A percentile compares a stretch with the other conserved stretches of the same genome.
Conservation (phyloP, 2,888 invertebrate genomes). For the Quadroppia sp. region DNA sequence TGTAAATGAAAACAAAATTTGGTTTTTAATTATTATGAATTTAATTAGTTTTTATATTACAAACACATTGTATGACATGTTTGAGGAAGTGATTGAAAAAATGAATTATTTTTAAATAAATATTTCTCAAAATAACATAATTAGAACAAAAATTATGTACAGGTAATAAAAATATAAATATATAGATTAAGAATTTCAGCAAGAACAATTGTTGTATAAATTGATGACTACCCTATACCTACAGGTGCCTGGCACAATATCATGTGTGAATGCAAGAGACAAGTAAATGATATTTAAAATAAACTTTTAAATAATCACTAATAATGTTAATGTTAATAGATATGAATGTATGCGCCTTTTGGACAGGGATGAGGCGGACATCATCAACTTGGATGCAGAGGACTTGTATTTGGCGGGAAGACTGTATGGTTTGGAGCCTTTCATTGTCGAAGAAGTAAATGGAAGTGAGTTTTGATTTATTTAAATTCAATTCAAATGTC, state of each 20-base stretch:
- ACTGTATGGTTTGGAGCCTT: constrained; percentile 43
- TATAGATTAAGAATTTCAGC: too few relatives aligned
- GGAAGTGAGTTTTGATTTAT: constrained; percentile 39
- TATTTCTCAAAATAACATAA: too few relatives aligned
- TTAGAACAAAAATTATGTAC: too few relatives aligned
- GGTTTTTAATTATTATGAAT: too few relatives aligned
- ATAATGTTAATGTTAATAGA: constrained; percentile 54
- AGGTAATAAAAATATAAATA: too few relatives aligned
- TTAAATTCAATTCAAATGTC: too few relatives aligned
- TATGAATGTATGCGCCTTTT: constrained; percentile 73
- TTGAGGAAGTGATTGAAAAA: too few relatives aligned
- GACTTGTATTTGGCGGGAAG: constrained; percentile 74
- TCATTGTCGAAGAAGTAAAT: constrained; percentile 43
- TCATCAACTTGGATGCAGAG: constrained; percentile 77
- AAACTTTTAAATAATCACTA: background rate
- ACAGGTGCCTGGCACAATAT: constrained; percentile 35
- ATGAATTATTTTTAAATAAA: too few relatives aligned
- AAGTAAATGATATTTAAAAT: constrained; percentile 6
- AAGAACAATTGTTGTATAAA: background rate
- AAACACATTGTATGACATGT: too few relatives aligned
- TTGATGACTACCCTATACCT: background rate
- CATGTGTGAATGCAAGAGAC: constrained; percentile 38
- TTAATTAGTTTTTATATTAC: too few relatives aligned
- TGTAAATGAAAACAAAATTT: too few relatives aligned
- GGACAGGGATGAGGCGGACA: constrained; percentile 71